Base-by-base conservation (phyloP, 2,888 invertebrate species). In the Tachina lurida region DNA sequence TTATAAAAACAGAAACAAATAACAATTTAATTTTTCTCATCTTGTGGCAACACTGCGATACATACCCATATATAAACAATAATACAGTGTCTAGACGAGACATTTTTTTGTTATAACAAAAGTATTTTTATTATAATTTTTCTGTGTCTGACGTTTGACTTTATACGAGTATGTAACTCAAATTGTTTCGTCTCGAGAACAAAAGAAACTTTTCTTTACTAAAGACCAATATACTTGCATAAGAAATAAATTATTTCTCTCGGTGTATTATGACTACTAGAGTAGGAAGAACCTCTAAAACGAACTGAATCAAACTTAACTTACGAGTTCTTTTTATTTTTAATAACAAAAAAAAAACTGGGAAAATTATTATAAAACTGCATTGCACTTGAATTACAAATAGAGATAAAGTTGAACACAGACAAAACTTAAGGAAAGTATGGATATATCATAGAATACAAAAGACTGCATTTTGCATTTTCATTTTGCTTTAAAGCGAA, bases 321-420 rank as follows among this genome's bases (percentile, higher is more conserved):
- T 31, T 31, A 31, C n/a, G 39, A 73, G 58, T 22, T 54, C 39
- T 22, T 54, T 68, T 54, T 19, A 54, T 70, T 68, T 17, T 63
- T 43, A 17, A n/a, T 1, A 45, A 19, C 31, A 67, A 39, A 17
- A 47, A 58, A 58, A 39, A 4, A 41, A 52, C 17, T 41, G n/a
- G 62, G 65, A 63, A 63, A 63, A 56, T 19, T 67, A 56, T 8
- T 45, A 68, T n/a, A 60, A 67, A 81, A 74, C 74, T 67, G 67
- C 80, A 74, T 43, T 68, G 60, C 60, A 74, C 67, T 74, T 81
- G 52, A 81, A 67, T 81, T 67, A 43, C 58, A 60, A 45, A 74
- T 43, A 60, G 58, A 80, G 74, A 81, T 74, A 80, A 52, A 81
- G 60, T 52, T 31, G 31, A 31, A 31, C 31, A 31, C 31, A 31